Evolutionary conservation across 1,140 invertebrate genomes (phyloP).

Genomic region (Ceratitis capitata): DNA sequence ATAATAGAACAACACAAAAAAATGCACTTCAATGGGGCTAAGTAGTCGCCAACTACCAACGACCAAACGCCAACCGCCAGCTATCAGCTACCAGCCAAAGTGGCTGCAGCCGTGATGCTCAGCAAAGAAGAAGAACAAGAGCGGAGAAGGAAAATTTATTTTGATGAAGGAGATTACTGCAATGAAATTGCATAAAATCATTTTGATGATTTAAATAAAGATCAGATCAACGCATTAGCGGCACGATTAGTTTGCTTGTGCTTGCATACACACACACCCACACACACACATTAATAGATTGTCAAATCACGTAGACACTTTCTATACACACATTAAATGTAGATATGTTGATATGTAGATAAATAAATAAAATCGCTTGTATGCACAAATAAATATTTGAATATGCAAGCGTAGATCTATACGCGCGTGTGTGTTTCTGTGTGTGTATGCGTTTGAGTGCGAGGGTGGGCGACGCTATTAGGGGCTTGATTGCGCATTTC

Average conservation of each 20-base stretch:
- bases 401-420: neutral
- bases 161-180: neutral
- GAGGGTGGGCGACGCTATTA: neutral
- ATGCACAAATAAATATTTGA: neutral
- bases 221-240: constrained; percentile 13
- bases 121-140: neutral
- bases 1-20: neutral
- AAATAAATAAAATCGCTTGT: neutral
- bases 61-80: neutral
- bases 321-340: no score
- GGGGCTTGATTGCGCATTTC: neutral
- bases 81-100: neutral
- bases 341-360: neutral
- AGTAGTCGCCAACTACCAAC: neutral
- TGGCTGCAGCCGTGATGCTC: neutral
- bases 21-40: neutral
- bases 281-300: neutral
- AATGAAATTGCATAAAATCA: neutral
- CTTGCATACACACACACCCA: neutral
- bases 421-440: neutral
- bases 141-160: neutral
- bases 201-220: neutral
- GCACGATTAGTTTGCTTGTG: constrained; percentile 14
- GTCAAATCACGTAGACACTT: no score
- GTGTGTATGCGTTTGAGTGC: neutral